A percentile compares a stretch with the other conserved stretches of the same genome.
These are phyloP conservation scores for Calcarius ornatus DNA, from an alignment of 2,113 vertebrate species.

Conservation along the genomic window DNA sequence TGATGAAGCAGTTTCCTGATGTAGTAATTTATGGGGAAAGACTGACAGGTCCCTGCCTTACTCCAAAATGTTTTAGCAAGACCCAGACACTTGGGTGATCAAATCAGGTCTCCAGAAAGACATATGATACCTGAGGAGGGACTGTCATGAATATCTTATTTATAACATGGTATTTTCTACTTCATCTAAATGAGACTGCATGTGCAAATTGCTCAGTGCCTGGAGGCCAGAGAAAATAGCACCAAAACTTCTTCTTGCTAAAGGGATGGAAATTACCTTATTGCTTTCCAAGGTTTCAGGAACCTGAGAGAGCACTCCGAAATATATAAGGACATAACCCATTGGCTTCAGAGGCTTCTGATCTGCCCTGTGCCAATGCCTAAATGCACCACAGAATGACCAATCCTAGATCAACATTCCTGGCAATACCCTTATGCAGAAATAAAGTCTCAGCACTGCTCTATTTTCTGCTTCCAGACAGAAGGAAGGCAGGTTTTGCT, in stretches of 20 bases:
- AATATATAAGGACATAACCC: background rate
- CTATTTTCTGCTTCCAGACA: conserved; percentile 10
- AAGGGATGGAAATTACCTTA: background rate
- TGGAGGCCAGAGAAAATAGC: background rate
- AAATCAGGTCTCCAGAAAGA: background rate
- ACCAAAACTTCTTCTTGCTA: background rate
- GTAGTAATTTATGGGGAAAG: background rate
- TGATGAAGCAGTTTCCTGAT: background rate
- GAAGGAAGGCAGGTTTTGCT: conserved; percentile 1
- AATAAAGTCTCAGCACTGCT: background rate
- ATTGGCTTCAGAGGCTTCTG: background rate
- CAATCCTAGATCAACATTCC: background rate
- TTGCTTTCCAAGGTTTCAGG: background rate
- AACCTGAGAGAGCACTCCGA: background rate
- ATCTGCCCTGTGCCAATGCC: background rate
- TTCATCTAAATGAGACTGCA: background rate
- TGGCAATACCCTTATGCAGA: background rate
- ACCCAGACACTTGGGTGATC: background rate
- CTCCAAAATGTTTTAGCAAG: background rate
- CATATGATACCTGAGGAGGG: background rate
- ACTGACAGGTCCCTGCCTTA: background rate
- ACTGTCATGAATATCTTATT: background rate
- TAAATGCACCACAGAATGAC: background rate
- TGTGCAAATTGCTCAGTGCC: background rate
- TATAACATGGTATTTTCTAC: background rate